Percentiles rank a stretch among this genome's conserved stretches.
These are phyloP conservation scores for Cyprinodon diabolis DNA, from an alignment of 2,797 vertebrate species.

Conservation along the genomic window DNA sequence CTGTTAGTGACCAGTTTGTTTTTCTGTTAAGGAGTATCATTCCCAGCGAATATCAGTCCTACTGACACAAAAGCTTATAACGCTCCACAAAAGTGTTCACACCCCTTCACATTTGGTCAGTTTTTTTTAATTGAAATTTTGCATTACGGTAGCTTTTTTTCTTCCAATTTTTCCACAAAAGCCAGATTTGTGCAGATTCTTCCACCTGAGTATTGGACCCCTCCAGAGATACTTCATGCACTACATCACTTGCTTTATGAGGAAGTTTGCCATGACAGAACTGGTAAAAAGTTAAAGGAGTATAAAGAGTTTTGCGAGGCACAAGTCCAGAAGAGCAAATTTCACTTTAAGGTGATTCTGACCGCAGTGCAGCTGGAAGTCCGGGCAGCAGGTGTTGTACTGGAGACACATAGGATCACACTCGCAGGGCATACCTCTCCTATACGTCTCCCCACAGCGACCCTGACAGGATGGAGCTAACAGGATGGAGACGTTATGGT, in stretches of 20 bases:
- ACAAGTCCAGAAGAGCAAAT: neutral
- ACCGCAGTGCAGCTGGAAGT: slow-evolving; percentile 82
- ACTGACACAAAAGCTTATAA: neutral
- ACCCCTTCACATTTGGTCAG: neutral
- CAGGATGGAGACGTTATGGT: neutral
- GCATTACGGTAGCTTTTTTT: neutral
- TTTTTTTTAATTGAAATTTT: neutral
- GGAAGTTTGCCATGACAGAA: neutral
- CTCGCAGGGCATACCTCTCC: slow-evolving; percentile 84
- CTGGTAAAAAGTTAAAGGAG: neutral
- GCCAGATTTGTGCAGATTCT: neutral
- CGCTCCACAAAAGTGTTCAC: neutral
- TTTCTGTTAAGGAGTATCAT: neutral
- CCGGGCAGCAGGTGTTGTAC: slow-evolving; percentile 86
- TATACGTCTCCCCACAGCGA: slow-evolving; percentile 86
- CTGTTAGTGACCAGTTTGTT: neutral
- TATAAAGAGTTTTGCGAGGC: neutral
- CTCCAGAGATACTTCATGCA: too few species aligned
- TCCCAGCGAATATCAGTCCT: neutral
- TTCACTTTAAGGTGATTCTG: neutral
- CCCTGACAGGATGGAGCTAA: slow-evolving; percentile 87
- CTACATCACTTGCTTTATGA: neutral
- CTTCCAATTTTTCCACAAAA: neutral
- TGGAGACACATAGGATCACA: slow-evolving; percentile 83
- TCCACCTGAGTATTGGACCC: too few species aligned